Base-by-base conservation (phyloP, 2,797 vertebrate species). In the Mormyrops attenuatus region DNA sequence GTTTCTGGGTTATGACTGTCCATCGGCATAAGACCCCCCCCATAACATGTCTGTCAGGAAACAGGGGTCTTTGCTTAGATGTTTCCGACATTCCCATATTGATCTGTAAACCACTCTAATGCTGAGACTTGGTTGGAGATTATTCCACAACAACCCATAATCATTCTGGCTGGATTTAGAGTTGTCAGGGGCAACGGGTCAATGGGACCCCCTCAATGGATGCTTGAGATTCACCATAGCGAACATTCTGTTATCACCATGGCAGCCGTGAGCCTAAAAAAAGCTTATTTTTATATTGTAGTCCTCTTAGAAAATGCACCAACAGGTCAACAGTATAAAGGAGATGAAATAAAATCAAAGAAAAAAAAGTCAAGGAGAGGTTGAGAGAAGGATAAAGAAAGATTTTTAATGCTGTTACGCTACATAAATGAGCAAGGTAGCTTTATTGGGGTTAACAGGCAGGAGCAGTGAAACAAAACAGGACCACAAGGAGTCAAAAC, bases 151-250 rank as follows among this genome's bases (percentile, higher is more conserved):
- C 47, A 85, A n/a, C 34, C 63, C 47, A 4, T 88, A 82, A 85
- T 85, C 2, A 90, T 88, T 88, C 57, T 38, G 87, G 87, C 77
- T 85, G 88, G 60, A 69, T 90, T 55, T 66, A 50, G 89, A 80
- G 80, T 89, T 92, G 90, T 89, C 89, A 90, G 88, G 87, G 87
- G 87, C 87, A 89, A 90, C 20, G n/a, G 85, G 89, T 91, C 90
- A 92, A 90, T 85, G 88, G 89, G 91, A 86, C 87, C 87, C 82
- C 86, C 26, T 88, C 77, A 73, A 44, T 7, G 60, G 50, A 82
- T 73, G 52, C 84, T 85, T 85, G n/a, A 84, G 73, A 60, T 57
- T 41, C 53, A 22, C 34, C 38, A 17, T 85, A 30, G 52, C n/a
- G 22, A 89, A 49, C n/a, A 47, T 85, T 80, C 13, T 22, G 53